phyloP scores from a whole-genome alignment of 2,888 invertebrate genomes.

The Apamea epomidion region DNA sequence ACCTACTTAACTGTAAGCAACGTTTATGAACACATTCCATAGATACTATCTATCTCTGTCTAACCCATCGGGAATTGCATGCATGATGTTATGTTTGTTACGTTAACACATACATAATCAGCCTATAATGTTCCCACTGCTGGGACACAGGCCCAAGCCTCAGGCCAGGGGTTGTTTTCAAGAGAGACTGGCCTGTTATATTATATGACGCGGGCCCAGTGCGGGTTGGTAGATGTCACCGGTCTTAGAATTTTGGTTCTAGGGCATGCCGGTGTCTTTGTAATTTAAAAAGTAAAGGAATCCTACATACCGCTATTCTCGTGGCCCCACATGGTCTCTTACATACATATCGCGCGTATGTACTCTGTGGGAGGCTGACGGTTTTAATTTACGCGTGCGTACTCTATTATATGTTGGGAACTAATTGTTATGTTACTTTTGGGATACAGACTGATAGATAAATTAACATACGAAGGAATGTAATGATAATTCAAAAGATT shows the following conservation, averaged over 20 bases:
- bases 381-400: conserved; percentile 68
- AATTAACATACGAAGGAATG: neutral
- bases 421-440: conserved; percentile 60
- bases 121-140: too few species aligned
- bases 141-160: too few species aligned
- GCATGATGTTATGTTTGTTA: neutral
- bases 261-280: too few species aligned
- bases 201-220: too few species aligned
- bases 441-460: neutral
- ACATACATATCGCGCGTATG: conserved; percentile 52
- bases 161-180: too few species aligned
- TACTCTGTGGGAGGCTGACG: conserved; percentile 57
- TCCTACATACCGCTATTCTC: neutral
- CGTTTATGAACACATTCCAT: neutral
- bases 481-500: neutral
- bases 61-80: neutral
- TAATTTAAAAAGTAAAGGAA: neutral
- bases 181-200: too few species aligned
- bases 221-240: too few species aligned
- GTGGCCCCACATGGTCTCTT: conserved; percentile 51
- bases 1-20: too few species aligned
- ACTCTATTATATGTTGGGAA: conserved; percentile 54
- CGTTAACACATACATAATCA: too few species aligned
- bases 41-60: neutral
- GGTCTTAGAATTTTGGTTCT: too few species aligned